phyloP scores from a whole-genome alignment of 2,888 invertebrate genomes.

The Cenopis cana region DNA sequence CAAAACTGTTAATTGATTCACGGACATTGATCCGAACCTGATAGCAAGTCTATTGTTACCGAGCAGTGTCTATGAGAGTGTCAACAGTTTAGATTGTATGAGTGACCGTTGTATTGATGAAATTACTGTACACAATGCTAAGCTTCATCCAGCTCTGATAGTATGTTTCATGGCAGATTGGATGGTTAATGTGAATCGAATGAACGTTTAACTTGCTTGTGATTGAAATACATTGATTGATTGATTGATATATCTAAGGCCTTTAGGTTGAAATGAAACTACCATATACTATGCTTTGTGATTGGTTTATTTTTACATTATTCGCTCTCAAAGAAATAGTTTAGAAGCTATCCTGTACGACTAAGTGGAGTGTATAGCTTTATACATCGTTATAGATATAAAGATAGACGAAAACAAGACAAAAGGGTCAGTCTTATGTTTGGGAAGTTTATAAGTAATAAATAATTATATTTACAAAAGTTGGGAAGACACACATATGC shows the following conservation, averaged over 20 bases:
- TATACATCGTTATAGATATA: constrained; percentile 69
- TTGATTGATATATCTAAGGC: too few relatives aligned
- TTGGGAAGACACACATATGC: constrained; percentile 79
- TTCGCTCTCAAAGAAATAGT: constrained; percentile 75
- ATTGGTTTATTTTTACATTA: constrained; percentile 80
- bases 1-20: constrained; percentile 11
- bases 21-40: not conserved
- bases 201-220: not conserved
- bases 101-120: constrained; percentile 4
- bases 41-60: constrained; percentile 15
- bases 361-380: constrained; percentile 74
- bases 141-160: not conserved
- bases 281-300: constrained; percentile 56
- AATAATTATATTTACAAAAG: constrained; percentile 82
- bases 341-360: constrained; percentile 75
- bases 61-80: not conserved
- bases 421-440: constrained; percentile 85
- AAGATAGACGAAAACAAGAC: constrained; percentile 82
- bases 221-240: too few relatives aligned
- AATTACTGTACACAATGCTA: not conserved
- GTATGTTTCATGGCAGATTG: not conserved
- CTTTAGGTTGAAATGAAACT: constrained; percentile 50
- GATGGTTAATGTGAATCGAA: not conserved
- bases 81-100: constrained; percentile 2
- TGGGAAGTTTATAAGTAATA: constrained; percentile 82